Conservation (phyloP, 2,797 vertebrate genomes). For the Buphagus erythrorhynchus region DNA sequence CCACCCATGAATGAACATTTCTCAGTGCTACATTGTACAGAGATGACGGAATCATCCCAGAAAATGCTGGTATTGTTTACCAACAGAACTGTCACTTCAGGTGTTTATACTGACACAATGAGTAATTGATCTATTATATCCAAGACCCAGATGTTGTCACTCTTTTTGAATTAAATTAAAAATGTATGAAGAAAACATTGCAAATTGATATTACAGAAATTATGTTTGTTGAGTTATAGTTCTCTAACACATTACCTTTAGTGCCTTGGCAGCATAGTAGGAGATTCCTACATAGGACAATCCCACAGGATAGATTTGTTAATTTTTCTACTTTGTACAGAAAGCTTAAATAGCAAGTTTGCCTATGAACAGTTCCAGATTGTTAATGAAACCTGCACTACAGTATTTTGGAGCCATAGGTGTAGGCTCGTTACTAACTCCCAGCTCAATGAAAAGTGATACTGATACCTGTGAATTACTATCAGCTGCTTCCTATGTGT, state of each 20-base stretch:
- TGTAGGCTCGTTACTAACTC: background rate
- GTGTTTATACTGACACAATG: slow-evolving; percentile 22
- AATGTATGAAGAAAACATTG: background rate
- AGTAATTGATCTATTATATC: background rate
- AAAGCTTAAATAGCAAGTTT: background rate
- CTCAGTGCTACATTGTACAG: slow-evolving; percentile 67
- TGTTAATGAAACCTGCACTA: background rate
- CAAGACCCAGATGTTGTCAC: background rate
- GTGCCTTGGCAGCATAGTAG: background rate
- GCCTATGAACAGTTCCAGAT: background rate
- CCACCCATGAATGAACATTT: slow-evolving; percentile 72
- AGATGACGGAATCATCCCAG: slow-evolving; percentile 76
- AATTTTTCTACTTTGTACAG: background rate
- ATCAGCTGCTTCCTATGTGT: background rate
- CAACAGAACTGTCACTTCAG: slow-evolving; percentile 41
- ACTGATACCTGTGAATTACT: background rate
- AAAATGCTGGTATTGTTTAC: slow-evolving; percentile 84
- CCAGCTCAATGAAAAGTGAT: background rate
- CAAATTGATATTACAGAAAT: background rate
- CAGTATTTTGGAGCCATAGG: background rate
- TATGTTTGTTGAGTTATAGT: background rate
- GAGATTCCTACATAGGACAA: background rate
- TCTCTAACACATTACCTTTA: background rate
- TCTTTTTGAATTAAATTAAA: slow-evolving; percentile 3
- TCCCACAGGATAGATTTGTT: background rate